Percentiles rank a stretch among this genome's conserved stretches.
phyloP scores from a whole-genome alignment of 2,888 invertebrate species.

The Torymus aiolomorphi region DNA sequence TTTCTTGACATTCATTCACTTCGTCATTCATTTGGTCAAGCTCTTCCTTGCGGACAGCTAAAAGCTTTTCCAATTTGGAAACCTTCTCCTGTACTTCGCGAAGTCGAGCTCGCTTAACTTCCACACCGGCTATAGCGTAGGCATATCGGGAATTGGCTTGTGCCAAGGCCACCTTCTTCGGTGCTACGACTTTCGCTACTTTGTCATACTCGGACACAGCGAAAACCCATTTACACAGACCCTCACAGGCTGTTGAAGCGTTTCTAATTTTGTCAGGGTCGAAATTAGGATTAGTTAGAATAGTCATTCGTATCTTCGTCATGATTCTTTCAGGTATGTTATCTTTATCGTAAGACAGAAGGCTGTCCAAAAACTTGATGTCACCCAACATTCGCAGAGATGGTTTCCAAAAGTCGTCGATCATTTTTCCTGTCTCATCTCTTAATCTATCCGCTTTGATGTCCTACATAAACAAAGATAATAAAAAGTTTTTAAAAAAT shows the following conservation, averaged over 20 bases:
- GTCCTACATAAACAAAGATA: conserved; percentile 77
- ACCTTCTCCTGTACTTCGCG: conserved; percentile 83
- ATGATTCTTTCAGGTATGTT: conserved; percentile 91
- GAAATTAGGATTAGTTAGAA: conserved; percentile 90
- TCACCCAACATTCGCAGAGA: conserved; percentile 93
- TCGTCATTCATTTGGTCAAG: conserved; percentile 88
- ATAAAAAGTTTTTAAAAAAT: conserved; percentile 12
- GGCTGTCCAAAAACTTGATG: conserved; percentile 91
- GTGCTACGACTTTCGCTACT: conserved; percentile 93
- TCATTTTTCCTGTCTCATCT: conserved; percentile 84
- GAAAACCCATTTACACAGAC: conserved; percentile 95
- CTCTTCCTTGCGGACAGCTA: conserved; percentile 82
- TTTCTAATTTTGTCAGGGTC: conserved; percentile 92
- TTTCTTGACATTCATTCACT: conserved; percentile 90
- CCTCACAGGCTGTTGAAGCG: conserved; percentile 94
- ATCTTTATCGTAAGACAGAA: conserved; percentile 94
- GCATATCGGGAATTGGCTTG: conserved; percentile 89
- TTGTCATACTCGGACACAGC: conserved; percentile 96
- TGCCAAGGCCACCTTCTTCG: conserved; percentile 92
- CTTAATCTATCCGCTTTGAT: conserved; percentile 92
- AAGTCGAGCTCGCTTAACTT: conserved; percentile 86
- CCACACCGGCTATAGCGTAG: conserved; percentile 85
- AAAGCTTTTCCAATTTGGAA: conserved; percentile 83
- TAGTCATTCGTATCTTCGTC: conserved; percentile 87
- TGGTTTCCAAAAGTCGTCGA: conserved; percentile 96